phyloP scores from a whole-genome alignment of 2,113 vertebrate genomes.

The Numida meleagris region DNA sequence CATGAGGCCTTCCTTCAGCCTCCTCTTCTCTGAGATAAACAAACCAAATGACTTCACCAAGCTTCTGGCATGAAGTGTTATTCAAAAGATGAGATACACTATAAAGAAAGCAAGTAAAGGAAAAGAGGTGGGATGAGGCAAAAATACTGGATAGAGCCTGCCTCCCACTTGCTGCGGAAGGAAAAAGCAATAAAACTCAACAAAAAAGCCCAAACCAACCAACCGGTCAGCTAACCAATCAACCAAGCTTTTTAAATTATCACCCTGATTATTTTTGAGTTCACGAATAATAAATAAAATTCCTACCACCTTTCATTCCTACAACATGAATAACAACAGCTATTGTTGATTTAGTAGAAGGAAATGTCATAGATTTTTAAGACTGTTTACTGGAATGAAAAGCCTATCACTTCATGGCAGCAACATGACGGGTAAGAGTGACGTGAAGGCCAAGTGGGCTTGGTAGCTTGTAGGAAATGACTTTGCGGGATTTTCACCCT shows the following conservation, averaged over 20 bases:
- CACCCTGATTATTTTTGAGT: neutral
- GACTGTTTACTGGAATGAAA: neutral
- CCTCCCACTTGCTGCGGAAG: rapidly evolving
- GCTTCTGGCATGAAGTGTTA: neutral
- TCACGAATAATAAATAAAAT: neutral
- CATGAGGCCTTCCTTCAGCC: too few species aligned
- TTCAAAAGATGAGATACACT: neutral
- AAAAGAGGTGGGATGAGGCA: neutral
- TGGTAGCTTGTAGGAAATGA: neutral
- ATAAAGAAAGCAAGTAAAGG: rapidly evolving
- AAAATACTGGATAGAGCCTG: neutral
- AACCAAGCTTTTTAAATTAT: neutral
- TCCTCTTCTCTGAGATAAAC: too few species aligned
- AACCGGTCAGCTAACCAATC: rapidly evolving
- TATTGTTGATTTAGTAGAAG: neutral
- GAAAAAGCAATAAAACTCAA: neutral
- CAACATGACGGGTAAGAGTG: neutral
- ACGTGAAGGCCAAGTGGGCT: neutral
- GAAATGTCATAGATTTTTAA: neutral
- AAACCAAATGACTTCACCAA: too few species aligned
- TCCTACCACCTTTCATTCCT: neutral
- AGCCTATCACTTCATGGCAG: neutral
- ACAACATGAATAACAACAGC: neutral
- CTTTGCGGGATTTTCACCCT: neutral
- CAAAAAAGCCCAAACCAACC: neutral